phyloP scores from a whole-genome alignment of 2,888 invertebrate genomes.

The Lasioglossum oenotherae region DNA sequence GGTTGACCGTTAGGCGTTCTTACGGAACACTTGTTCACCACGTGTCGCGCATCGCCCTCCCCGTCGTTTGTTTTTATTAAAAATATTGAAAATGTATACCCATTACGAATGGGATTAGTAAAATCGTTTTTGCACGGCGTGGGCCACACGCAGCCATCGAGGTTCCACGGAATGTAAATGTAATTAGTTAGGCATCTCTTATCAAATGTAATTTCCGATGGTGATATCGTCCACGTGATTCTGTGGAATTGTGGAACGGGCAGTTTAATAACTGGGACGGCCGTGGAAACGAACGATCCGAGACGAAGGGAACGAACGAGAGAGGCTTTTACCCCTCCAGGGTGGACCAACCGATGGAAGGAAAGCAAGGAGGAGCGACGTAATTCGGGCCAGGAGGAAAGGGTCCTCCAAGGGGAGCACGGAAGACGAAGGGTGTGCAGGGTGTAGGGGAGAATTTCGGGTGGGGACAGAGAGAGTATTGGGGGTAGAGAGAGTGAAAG shows the following conservation, averaged over 20 bases:
- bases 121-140: background rate
- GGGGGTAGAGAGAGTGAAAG: constrained; percentile 49
- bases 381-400: constrained; percentile 73
- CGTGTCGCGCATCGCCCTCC: background rate
- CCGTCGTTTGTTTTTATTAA: background rate
- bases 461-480: constrained; percentile 64
- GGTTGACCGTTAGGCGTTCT: constrained; percentile 28
- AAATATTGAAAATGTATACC: background rate
- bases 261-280: constrained; percentile 67
- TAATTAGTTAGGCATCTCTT: constrained; percentile 30
- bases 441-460: constrained; percentile 45
- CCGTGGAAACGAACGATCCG: constrained; percentile 52
- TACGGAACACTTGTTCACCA: background rate
- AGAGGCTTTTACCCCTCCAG: constrained; percentile 64
- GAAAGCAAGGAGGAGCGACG: constrained; percentile 65
- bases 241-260: constrained; percentile 36
- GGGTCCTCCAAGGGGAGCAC: constrained; percentile 56
- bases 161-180: background rate
- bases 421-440: constrained; percentile 52
- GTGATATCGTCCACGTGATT: constrained; percentile 56
- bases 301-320: constrained; percentile 60
- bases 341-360: constrained; percentile 62
- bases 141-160: background rate
- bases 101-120: background rate
- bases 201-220: constrained; percentile 49